These are phyloP conservation scores for Varanus salvator DNA, from an alignment of 2,113 vertebrate species.

Conservation along the genomic window DNA sequence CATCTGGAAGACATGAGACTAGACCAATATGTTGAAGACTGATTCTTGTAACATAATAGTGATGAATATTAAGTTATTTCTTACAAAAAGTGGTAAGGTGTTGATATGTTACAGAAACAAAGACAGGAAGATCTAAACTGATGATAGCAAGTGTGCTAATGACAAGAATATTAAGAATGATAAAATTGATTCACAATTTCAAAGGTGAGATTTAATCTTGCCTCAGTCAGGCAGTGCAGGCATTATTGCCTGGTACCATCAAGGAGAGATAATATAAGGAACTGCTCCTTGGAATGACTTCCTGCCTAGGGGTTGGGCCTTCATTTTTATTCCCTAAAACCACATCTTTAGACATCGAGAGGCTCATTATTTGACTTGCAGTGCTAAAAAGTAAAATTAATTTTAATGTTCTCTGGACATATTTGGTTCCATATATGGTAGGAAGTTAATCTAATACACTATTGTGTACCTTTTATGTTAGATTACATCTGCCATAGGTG, in stretches of 20 bases:
- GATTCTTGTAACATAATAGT: background rate
- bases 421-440: background rate
- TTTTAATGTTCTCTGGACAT: background rate
- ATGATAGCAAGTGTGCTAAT: background rate
- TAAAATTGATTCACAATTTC: background rate
- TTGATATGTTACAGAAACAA: background rate
- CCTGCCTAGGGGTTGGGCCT: too few species aligned
- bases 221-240: background rate
- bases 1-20: background rate
- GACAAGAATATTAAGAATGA: background rate
- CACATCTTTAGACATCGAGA: background rate
- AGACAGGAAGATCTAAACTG: background rate
- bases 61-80: background rate
- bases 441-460: background rate
- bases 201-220: background rate
- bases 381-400: background rate
- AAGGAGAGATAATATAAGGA: background rate
- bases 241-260: background rate
- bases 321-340: background rate
- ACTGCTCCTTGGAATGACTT: background rate
- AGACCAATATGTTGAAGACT: background rate
- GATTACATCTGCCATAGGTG: background rate
- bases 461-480: background rate
- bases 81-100: background rate
- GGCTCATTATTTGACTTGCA: background rate